Conservation (phyloP, 1,140 invertebrate species). For the Lasioglossum baleicum region DNA sequence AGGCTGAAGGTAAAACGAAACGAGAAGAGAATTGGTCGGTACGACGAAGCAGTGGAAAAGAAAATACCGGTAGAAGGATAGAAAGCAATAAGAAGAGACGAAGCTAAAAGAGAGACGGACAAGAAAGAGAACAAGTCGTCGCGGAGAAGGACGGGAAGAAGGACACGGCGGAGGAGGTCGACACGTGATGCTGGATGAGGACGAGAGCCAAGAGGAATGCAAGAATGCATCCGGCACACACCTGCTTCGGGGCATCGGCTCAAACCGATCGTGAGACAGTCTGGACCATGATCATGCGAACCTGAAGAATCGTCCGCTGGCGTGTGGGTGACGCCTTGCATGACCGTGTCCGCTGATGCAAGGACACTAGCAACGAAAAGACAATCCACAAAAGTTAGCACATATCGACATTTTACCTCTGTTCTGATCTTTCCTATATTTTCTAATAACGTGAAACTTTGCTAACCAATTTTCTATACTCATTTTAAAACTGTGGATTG, state of each 20-base stretch:
- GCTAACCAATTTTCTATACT: no score
- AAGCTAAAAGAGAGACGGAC: not conserved
- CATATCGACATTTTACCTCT: no score
- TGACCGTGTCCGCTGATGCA: not conserved
- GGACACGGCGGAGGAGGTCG: slow-evolving; percentile 50
- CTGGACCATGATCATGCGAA: slow-evolving; percentile 23
- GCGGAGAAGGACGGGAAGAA: slow-evolving; percentile 25
- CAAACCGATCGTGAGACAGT: slow-evolving; percentile 49
- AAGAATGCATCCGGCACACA: slow-evolving; percentile 65
- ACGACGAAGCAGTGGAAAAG: slow-evolving; percentile 2
- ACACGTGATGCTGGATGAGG: slow-evolving; percentile 64
- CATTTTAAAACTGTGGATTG: no score
- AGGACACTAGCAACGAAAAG: no score
- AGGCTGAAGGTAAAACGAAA: no score
- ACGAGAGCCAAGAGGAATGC: slow-evolving; percentile 62
- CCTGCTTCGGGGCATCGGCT: slow-evolving; percentile 63
- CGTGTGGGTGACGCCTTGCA: slow-evolving; percentile 49
- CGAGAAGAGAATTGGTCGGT: not conserved
- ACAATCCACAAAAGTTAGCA: no score
- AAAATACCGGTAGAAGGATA: slow-evolving; percentile 20
- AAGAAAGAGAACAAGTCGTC: slow-evolving; percentile 33
- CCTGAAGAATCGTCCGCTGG: slow-evolving; percentile 18
- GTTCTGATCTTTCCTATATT: no score
- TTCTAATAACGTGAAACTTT: no score
- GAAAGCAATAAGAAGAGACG: slow-evolving; percentile 1